Conservation (phyloP, 2,113 vertebrate species). For the Uropsilus gracilis region DNA sequence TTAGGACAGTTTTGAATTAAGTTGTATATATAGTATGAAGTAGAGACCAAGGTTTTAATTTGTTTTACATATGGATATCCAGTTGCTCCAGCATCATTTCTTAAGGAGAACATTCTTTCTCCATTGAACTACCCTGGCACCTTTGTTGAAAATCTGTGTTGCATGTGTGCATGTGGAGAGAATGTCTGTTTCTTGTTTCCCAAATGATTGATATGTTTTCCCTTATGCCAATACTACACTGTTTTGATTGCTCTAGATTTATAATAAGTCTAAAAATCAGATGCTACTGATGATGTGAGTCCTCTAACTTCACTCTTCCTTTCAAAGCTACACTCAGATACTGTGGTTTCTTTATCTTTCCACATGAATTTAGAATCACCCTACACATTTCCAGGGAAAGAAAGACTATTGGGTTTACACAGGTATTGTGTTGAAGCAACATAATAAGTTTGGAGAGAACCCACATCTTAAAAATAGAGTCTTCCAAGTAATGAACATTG, state of each 20-base stretch:
- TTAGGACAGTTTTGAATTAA: not conserved
- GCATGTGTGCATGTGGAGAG: not conserved
- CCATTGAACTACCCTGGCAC: not conserved
- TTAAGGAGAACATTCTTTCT: not conserved
- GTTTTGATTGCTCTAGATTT: not conserved
- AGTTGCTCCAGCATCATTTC: not conserved
- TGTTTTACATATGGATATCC: not conserved
- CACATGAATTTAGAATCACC: not conserved
- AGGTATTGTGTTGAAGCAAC: not conserved
- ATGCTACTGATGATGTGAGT: not conserved
- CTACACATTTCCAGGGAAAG: not conserved
- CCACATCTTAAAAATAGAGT: too few species aligned
- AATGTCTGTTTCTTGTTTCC: not conserved
- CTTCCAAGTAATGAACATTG: too few species aligned
- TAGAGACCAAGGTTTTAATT: not conserved
- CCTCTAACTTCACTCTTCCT: not conserved
- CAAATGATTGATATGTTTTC: not conserved
- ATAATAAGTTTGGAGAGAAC: not conserved
- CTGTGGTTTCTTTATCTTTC: not conserved
- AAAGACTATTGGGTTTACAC: not conserved
- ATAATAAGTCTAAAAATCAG: slow-evolving; percentile 14
- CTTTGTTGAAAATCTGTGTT: not conserved
- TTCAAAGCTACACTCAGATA: not conserved
- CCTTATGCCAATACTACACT: not conserved
- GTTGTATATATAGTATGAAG: not conserved